Evolutionary conservation across 2,113 vertebrate species (phyloP).

Genomic region (western clawed frog (Xenopus tropicalis)): DNA sequence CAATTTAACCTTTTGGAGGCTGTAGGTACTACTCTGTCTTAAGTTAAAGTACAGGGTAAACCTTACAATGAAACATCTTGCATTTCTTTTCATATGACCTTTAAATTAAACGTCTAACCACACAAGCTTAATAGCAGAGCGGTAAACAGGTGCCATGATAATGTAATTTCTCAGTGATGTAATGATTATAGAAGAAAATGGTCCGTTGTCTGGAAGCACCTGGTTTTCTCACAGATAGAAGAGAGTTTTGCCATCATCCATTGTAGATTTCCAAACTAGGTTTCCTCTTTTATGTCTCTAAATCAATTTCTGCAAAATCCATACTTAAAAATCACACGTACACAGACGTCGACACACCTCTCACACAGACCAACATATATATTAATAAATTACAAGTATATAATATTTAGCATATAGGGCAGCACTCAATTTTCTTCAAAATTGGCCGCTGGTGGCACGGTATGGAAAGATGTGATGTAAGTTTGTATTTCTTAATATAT

Average conservation of each 20-base stretch:
- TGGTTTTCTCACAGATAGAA: not conserved
- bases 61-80: not conserved
- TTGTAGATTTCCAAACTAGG: too few relatives aligned
- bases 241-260: not conserved
- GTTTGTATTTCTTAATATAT: too few relatives aligned
- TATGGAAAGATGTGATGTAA: too few relatives aligned
- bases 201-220: not conserved
- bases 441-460: too few relatives aligned
- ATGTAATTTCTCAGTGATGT: constrained; percentile 14
- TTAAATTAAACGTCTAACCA: not conserved
- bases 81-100: constrained; percentile 21
- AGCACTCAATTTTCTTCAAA: too few relatives aligned
- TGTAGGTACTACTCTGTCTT: constrained; percentile 11
- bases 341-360: too few relatives aligned
- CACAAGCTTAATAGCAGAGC: not conserved
- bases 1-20: constrained; percentile 41
- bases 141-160: constrained; percentile 21
- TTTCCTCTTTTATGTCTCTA: too few relatives aligned
- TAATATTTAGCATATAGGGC: too few relatives aligned
- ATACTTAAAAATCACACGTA: too few relatives aligned
- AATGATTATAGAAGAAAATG: constrained; percentile 13
- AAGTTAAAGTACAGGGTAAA: constrained; percentile 32
- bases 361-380: too few relatives aligned
- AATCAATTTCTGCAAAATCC: too few relatives aligned
- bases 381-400: too few relatives aligned